Conservation (phyloP, 2,888 invertebrate genomes). For the Plebejus argus region DNA sequence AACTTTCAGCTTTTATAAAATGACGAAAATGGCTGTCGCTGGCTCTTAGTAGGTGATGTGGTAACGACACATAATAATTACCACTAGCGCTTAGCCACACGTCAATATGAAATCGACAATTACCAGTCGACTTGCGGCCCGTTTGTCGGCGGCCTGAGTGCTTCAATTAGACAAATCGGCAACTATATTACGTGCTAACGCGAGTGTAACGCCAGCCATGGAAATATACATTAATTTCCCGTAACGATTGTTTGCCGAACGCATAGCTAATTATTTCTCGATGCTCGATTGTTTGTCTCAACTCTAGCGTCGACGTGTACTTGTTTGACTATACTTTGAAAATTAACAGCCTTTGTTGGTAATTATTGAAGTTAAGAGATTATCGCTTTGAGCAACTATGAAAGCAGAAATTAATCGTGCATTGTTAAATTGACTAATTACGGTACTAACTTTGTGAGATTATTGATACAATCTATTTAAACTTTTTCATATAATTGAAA, state of each 20-base stretch:
- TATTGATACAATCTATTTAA: not conserved
- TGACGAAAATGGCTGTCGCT: too few relatives aligned
- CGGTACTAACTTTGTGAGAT: not conserved
- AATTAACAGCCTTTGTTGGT: conserved; percentile 20
- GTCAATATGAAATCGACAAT: not conserved
- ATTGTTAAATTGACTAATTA: not conserved
- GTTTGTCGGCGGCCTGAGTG: not conserved
- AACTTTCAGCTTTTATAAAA: too few relatives aligned
- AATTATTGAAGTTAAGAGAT: not conserved
- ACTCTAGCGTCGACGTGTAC: not conserved
- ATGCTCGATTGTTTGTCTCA: conserved; percentile 23
- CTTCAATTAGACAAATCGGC: conserved; percentile 17
- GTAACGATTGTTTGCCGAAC: not conserved
- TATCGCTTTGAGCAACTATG: conserved; percentile 15
- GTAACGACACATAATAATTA: not conserved
- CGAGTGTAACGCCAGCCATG: not conserved
- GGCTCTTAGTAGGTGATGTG: too few relatives aligned
- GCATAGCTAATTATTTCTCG: conserved; percentile 21
- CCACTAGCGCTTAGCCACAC: not conserved
- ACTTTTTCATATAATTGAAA: not conserved
- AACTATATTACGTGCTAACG: not conserved
- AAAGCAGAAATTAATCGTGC: conserved; percentile 4
- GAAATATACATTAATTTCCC: conserved; percentile 26
- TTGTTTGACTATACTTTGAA: conserved; percentile 21
- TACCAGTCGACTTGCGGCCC: not conserved